Evolutionary conservation across 2,113 vertebrate species (phyloP).

Genomic region (Chauna torquata): DNA sequence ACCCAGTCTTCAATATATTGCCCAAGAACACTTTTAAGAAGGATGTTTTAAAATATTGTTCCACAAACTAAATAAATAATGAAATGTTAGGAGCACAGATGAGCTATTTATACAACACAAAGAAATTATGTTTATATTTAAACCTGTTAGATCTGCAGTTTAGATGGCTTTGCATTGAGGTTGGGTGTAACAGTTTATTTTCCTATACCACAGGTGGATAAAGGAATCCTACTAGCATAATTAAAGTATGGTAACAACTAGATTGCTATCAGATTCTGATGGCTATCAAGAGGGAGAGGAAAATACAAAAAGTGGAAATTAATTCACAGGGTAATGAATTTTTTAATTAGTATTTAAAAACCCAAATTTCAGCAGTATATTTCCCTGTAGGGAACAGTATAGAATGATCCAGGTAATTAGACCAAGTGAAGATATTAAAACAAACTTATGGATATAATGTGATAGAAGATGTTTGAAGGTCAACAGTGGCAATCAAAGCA

Average conservation of each 20-base stretch:
- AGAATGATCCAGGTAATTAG: slow-evolving; percentile 77
- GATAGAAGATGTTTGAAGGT: slow-evolving; percentile 72
- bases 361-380: slow-evolving; percentile 70
- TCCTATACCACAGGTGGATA: neutral
- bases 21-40: neutral
- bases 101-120: neutral
- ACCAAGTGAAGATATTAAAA: slow-evolving; percentile 69
- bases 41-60: neutral
- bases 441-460: slow-evolving; percentile 63
- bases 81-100: neutral
- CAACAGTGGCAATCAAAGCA: slow-evolving; percentile 30
- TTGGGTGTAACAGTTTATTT: neutral
- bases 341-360: slow-evolving; percentile 82
- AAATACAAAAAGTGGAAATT: slow-evolving; percentile 73
- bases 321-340: slow-evolving; percentile 79
- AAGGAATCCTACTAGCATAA: slow-evolving; percentile 34
- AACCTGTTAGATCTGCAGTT: neutral
- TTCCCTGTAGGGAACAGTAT: slow-evolving; percentile 72
- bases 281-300: slow-evolving; percentile 65
- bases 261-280: slow-evolving; percentile 60
- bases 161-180: neutral
- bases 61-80: neutral
- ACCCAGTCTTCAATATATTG: neutral
- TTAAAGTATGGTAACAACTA: slow-evolving; percentile 46
- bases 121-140: neutral